Percentiles rank a stretch among this genome's conserved stretches.
These are phyloP conservation scores for Cheilosia soror DNA, from an alignment of 2,888 invertebrate species.

Conservation along the genomic window DNA sequence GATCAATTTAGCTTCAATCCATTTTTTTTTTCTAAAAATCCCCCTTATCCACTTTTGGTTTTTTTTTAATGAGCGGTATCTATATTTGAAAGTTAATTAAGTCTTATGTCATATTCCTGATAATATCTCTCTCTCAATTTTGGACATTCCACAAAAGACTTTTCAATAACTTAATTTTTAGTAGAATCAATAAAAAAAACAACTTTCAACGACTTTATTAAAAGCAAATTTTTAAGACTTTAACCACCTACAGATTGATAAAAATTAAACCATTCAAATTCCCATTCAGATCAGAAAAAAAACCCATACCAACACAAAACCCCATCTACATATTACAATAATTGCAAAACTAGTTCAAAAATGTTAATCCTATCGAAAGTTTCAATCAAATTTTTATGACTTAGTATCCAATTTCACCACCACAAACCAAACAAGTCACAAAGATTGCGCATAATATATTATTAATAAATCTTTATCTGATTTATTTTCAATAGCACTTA, in stretches of 20 bases:
- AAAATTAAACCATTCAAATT: background rate
- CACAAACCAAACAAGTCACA: background rate
- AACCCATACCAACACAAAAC: background rate
- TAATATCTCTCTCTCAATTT: conserved; percentile 15
- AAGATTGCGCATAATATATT: conserved; percentile 43
- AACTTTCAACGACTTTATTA: conserved; percentile 46
- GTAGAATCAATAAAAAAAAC: conserved; percentile 51
- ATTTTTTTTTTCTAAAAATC: background rate
- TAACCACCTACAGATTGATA: conserved; percentile 32
- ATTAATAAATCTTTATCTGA: conserved; percentile 54
- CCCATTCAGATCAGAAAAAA: background rate
- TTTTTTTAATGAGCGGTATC: background rate
- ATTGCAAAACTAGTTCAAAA: conserved; percentile 42
- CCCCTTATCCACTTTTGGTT: background rate
- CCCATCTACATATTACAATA: conserved; percentile 14
- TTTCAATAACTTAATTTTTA: conserved; percentile 39
- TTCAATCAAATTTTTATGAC: conserved; percentile 38
- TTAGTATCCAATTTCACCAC: conserved; percentile 30
- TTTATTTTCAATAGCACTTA: conserved; percentile 60
- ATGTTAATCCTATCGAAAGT: conserved; percentile 10
- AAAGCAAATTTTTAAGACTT: background rate
- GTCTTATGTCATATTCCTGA: conserved; percentile 21
- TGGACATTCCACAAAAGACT: conserved; percentile 9
- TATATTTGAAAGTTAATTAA: conserved; percentile 23
- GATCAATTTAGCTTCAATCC: too few species aligned